Conservation (phyloP, 2,797 vertebrate species). For the Emys orbicularis region DNA sequence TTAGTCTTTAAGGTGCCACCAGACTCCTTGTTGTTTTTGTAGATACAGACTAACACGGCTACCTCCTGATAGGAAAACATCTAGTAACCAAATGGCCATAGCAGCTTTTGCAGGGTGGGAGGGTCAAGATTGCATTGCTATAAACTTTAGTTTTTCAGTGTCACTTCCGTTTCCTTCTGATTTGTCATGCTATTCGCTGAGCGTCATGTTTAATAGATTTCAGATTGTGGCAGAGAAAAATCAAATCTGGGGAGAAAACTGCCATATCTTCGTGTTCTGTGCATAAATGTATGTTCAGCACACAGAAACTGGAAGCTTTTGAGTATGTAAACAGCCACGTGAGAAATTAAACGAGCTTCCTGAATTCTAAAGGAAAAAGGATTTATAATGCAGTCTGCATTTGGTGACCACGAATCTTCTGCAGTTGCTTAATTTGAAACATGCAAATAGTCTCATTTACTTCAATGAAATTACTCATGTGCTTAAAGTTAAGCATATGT, state of each 20-base stretch:
- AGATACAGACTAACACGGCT: too few relatives aligned
- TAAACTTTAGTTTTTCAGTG: not conserved
- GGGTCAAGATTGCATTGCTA: not conserved
- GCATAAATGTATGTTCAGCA: not conserved
- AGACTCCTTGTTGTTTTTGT: too few relatives aligned
- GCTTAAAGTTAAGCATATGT: not conserved
- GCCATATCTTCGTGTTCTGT: not conserved
- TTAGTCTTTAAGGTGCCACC: too few relatives aligned
- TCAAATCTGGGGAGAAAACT: fast-evolving
- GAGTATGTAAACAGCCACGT: not conserved
- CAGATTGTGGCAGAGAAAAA: not conserved
- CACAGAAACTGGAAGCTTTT: not conserved
- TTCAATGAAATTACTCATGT: not conserved
- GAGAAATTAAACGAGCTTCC: not conserved
- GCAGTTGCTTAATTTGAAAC: not conserved
- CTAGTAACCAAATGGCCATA: not conserved
- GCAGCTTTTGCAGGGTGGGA: not conserved
- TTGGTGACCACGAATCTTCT: not conserved
- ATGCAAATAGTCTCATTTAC: not conserved
- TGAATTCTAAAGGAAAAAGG: constrained; percentile 22
- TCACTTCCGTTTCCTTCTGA: not conserved
- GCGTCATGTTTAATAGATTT: not conserved
- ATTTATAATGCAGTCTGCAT: constrained; percentile 19
- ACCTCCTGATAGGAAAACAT: not conserved
- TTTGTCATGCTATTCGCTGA: not conserved